A percentile compares a stretch with the other conserved stretches of the same genome.
Evolutionary conservation across 2,888 invertebrate genomes (phyloP).

Genomic region (Oasisia sp.): DNA sequence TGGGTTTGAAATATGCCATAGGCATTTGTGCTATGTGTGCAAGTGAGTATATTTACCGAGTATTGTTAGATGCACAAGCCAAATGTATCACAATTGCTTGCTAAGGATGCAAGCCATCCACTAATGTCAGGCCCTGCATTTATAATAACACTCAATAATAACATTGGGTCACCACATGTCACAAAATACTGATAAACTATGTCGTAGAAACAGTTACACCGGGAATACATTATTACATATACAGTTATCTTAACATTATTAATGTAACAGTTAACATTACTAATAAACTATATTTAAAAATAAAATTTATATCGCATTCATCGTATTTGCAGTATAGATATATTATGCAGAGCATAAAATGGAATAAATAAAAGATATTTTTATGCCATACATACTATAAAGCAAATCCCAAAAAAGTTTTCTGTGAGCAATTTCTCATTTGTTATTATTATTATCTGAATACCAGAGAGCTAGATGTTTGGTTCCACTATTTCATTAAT

Average conservation of each 20-base stretch:
- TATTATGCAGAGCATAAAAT: background rate
- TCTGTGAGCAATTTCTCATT: background rate
- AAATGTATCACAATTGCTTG: background rate
- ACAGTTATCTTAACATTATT: background rate
- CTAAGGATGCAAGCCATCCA: background rate
- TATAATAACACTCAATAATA: background rate
- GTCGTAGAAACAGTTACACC: background rate
- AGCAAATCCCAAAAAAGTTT: background rate
- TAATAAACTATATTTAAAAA: background rate
- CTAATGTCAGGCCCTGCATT: background rate
- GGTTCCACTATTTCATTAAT: background rate
- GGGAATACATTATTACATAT: background rate
- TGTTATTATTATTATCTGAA: background rate
- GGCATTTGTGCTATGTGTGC: background rate
- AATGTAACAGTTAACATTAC: too few species aligned
- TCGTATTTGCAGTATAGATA: background rate
- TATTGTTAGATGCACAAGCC: background rate
- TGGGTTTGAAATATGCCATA: background rate
- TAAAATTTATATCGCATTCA: background rate
- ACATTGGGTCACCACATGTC: too few species aligned
- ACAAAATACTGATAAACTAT: background rate
- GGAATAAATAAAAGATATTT: conserved; percentile 8
- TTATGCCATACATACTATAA: background rate
- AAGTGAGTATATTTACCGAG: too few species aligned
- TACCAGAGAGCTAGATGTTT: background rate